Evolutionary conservation across 2,113 vertebrate species (phyloP).

Genomic region (Barnardius zonarius): DNA sequence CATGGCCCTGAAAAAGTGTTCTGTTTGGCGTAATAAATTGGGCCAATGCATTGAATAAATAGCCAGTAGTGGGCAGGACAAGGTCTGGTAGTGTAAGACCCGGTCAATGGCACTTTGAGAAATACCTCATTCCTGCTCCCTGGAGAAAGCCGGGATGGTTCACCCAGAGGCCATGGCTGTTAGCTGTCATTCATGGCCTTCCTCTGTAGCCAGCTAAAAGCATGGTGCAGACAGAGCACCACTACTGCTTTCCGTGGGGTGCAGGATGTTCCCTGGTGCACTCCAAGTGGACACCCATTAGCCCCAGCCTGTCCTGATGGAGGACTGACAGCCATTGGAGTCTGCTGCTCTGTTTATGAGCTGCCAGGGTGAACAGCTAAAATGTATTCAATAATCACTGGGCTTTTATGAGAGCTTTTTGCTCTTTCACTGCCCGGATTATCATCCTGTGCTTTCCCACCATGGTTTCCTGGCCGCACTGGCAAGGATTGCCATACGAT

Average conservation of each 20-base stretch:
- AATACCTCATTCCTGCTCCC: neutral
- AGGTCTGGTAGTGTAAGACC: neutral
- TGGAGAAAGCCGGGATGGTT: fast-evolving
- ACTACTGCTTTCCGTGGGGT: neutral
- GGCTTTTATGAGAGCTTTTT: slow-evolving; percentile 5
- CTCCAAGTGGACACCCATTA: fast-evolving
- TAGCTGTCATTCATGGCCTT: neutral
- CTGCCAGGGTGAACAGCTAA: neutral
- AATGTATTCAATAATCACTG: neutral
- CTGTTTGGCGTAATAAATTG: neutral
- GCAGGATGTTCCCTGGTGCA: neutral
- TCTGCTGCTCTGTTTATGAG: neutral
- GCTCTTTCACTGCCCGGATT: neutral
- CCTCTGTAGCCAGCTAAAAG: neutral
- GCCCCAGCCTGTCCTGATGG: neutral
- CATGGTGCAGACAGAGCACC: neutral
- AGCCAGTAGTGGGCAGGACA: neutral
- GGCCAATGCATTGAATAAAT: neutral
- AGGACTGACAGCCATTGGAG: neutral
- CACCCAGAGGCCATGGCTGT: neutral
- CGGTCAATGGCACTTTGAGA: neutral
- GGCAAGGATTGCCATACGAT: neutral
- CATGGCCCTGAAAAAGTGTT: neutral
- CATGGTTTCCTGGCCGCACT: neutral
- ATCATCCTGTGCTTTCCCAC: neutral